phyloP scores from a whole-genome alignment of 2,797 vertebrate species.

The Intellagama lesueurii region DNA sequence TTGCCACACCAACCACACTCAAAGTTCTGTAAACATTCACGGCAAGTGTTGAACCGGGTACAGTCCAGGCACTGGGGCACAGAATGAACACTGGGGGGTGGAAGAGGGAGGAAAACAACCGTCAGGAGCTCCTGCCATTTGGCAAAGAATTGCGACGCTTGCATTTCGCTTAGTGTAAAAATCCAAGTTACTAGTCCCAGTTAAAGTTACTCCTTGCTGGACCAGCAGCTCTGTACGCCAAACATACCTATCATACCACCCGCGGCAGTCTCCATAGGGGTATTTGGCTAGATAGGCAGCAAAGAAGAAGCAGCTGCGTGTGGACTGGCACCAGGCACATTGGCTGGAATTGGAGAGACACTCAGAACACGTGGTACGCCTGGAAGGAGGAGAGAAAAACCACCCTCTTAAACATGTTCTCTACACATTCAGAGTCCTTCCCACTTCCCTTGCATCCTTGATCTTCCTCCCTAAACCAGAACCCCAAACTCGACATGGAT shows the following conservation, averaged over 20 bases:
- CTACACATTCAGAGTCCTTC: too few relatives aligned
- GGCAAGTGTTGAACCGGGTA: slow-evolving; percentile 83
- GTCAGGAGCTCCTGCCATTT: background rate
- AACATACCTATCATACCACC: slow-evolving; percentile 92
- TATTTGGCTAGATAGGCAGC: slow-evolving; percentile 94
- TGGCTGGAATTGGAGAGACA: slow-evolving; percentile 95
- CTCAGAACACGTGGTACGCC: slow-evolving; percentile 87
- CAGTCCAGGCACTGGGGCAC: slow-evolving; percentile 91
- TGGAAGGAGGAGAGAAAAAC: slow-evolving; percentile 45
- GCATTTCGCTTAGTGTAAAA: too few relatives aligned
- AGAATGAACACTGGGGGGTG: slow-evolving; percentile 86
- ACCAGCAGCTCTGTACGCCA: rapidly evolving
- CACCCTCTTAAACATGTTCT: rapidly evolving
- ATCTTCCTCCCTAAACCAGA: background rate
- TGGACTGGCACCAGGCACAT: slow-evolving; percentile 95
- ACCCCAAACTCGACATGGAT: too few relatives aligned
- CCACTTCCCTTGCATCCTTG: background rate
- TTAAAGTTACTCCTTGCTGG: background rate
- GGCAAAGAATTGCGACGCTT: background rate
- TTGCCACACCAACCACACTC: slow-evolving; percentile 96
- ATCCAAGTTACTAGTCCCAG: too few relatives aligned
- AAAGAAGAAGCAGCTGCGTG: slow-evolving; percentile 92
- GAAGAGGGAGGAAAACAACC: background rate
- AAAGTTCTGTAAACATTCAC: slow-evolving; percentile 89
- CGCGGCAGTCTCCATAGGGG: slow-evolving; percentile 91